Evolutionary conservation across 2,888 invertebrate species (phyloP), one percentile per base, ranked within the genome.

Genomic region (Subacronicta megacephala): DNA sequence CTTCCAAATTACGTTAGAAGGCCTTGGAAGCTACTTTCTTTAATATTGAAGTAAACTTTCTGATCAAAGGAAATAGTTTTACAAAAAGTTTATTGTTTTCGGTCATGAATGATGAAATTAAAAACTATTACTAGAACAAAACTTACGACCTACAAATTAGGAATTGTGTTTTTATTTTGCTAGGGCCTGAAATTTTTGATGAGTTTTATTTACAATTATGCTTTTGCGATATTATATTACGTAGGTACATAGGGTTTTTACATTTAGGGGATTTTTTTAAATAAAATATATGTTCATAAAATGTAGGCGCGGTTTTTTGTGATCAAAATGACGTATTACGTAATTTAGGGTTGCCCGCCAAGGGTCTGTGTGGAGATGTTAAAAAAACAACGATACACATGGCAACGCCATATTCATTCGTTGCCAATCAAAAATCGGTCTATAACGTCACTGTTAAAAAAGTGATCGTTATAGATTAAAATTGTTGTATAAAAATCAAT

Each of bases 291-390:
- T 75, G 75, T 75, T 75, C 75, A 77, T 66, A 68, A 59, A 1
- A 70, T 63, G 37, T 57, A 70, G 71, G 63, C 67, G 70, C 75
- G 81, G 78, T 58, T 64, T 51, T 67, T 74, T 84, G 85, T 84
- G 85, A 83, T 84, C 72, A 73, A 76, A 74, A 75, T 68, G 79
- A 82, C 79, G 75, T 82, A 79, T 78, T 75, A 76, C 72, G 67
- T 77, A 75, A 72, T 66, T 59, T 70, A 80, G 72, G 69, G 60
- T 68, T 72, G 68, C 73, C 76, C 72, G 61, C 50, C 37, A 71
- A 75, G 69, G 76, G 70, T 64, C 49, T 49, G 61, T 68, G 66
- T 62, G 58, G 60, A 59, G 70, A 69, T 57, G 67, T 58, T 64
- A 65, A 58, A 70, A 69, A 74, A 77, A 72, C 72, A 74, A 79